Base-by-base conservation (phyloP, 1,140 invertebrate genomes). In the Drosophila dunni region DNA sequence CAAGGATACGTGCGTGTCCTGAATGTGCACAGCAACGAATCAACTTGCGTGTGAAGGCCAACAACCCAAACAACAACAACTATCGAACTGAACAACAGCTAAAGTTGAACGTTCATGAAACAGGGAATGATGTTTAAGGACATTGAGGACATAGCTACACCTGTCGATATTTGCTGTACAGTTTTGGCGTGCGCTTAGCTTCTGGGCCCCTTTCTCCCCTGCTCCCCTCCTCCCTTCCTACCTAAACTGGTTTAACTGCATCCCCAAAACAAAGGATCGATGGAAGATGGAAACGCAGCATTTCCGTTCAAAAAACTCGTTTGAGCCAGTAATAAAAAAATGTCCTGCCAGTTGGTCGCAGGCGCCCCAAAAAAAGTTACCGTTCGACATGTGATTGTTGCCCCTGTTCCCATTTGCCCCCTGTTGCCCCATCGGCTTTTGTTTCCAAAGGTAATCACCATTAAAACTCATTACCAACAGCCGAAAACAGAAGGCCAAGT, bases 151-250 rank as follows among this genome's bases (percentile, higher is more conserved):
- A 56, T 69, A 20, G 20, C 38, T 85, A 84, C 84, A 88, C 84
- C 84, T 88, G 84, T 88, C 84, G 85, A 88, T 90, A 84, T 90
- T 90, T 4, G 24, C 24, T 89, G 70, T 88, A 84, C 78, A 84
- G 81, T 84, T 29, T 86, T 88, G 84, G 83, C 83, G 62, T 86
- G 84, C 72, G 83, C 72, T 86, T 86, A 63, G 10, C 33, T 13
- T 7, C 51, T 20, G 17, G 17, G 17, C 1, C 17, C 17, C 17
- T 20, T 20, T 20, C 17, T 20, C 54, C 44, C 34, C 36, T 5
- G 9, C n/a, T 10, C 36, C 51, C 44, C 38, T 7, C 9, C 17
- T 15, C 9, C 10, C n/a, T 36, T n/a, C 17, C 9, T 46, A 44
- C n/a, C 24, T 7, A 29, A 58, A 54, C 70, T 38, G 64, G 70